These are phyloP conservation scores for Sarcophaga bullata DNA, from an alignment of 1,140 invertebrate species.

Conservation along the genomic window DNA sequence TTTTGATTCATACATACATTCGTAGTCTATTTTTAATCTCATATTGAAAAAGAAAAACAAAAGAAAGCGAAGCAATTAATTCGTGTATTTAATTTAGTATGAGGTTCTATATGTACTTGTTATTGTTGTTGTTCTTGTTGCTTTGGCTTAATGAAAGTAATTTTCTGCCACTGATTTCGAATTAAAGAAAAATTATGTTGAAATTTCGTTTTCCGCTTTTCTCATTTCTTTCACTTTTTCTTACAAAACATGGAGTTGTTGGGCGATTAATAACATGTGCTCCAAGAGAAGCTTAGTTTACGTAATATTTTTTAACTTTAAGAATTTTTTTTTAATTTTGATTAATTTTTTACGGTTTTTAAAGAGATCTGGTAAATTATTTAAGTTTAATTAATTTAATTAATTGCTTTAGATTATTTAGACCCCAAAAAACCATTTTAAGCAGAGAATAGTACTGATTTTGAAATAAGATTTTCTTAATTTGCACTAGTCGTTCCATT, in stretches of 20 bases:
- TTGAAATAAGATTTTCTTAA: too few relatives aligned
- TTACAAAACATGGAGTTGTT: not conserved
- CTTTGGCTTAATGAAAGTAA: constrained; percentile 54
- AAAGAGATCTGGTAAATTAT: too few relatives aligned
- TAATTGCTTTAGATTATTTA: too few relatives aligned
- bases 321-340: too few relatives aligned
- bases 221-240: not conserved
- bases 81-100: not conserved
- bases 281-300: not conserved
- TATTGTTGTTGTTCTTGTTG: not conserved
- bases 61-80: not conserved
- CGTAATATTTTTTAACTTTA: too few relatives aligned
- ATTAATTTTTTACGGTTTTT: too few relatives aligned
- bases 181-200: constrained; percentile 54
- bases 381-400: too few relatives aligned
- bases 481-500: too few relatives aligned
- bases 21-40: too few relatives aligned
- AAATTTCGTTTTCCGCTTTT: not conserved
- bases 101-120: not conserved
- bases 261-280: not conserved
- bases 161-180: constrained; percentile 65
- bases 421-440: too few relatives aligned
- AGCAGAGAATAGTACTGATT: too few relatives aligned
- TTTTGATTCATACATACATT: not conserved
- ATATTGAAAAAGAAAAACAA: not conserved